Percentiles rank a stretch among this genome's conserved stretches.
These are phyloP conservation scores for cattle (Bos taurus) DNA, from an alignment of 2,113 vertebrate genomes.

Conservation along the genomic window DNA sequence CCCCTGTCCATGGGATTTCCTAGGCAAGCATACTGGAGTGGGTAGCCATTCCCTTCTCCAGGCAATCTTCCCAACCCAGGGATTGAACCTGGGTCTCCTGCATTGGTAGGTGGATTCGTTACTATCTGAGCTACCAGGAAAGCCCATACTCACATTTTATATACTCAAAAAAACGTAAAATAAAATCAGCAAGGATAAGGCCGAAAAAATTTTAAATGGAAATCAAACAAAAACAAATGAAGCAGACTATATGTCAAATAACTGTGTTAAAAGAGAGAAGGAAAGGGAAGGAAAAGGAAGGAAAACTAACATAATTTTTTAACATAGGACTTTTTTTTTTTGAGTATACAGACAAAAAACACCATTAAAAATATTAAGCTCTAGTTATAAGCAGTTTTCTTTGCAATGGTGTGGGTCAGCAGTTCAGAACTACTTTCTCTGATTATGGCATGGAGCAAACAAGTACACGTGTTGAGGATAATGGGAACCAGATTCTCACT, in stretches of 20 bases:
- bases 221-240: slow-evolving; percentile 26
- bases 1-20: not conserved
- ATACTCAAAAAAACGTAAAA: not conserved
- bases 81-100: not conserved
- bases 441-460: not conserved
- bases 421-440: not conserved
- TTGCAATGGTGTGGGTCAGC: not conserved
- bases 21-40: not conserved
- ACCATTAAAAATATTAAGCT: not conserved
- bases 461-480: not conserved
- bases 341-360: slow-evolving; percentile 1
- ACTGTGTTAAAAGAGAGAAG: not conserved
- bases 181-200: not conserved
- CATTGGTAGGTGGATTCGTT: not conserved
- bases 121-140: not conserved
- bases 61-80: not conserved
- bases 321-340: slow-evolving; percentile 2
- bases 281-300: not conserved
- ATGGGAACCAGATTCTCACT: not conserved
- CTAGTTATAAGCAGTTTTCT: not conserved
- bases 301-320: not conserved
- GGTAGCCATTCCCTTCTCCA: not conserved
- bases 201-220: not conserved
- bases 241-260: not conserved
- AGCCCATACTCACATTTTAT: not conserved